Percentiles rank a stretch among this genome's conserved stretches.
These are phyloP conservation scores for Pitta sordida DNA, from an alignment of 2,113 vertebrate species.

Conservation along the genomic window DNA sequence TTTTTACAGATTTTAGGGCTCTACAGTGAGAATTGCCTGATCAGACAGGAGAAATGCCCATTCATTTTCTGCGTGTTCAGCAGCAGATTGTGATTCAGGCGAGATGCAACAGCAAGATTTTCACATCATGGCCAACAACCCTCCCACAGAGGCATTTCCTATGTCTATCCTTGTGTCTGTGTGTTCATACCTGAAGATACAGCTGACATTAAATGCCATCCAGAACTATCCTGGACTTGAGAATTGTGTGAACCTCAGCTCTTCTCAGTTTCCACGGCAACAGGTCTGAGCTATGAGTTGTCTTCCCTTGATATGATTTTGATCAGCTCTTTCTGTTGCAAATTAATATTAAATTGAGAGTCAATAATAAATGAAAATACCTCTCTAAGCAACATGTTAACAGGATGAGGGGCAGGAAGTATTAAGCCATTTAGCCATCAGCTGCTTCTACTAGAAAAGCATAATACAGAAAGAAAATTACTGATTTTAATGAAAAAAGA, in stretches of 20 bases:
- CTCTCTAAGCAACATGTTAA: background rate
- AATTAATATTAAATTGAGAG: conserved; percentile 53
- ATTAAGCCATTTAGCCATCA: background rate
- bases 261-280: conserved; percentile 41
- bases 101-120: background rate
- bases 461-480: background rate
- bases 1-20: background rate
- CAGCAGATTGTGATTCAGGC: background rate
- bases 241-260: background rate
- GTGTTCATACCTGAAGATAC: too few relatives aligned
- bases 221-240: background rate
- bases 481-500: background rate
- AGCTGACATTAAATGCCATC: background rate
- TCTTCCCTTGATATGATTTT: conserved; percentile 1
- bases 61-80: background rate
- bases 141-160: background rate
- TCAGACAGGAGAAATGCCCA: background rate
- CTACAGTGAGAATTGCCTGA: background rate
- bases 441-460: background rate
- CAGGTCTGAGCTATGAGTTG: background rate
- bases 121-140: background rate
- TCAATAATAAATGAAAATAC: conserved; percentile 34
- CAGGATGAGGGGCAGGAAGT: background rate
- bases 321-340: conserved; percentile 29
- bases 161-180: accelerated